A percentile compares a stretch with the other conserved stretches of the same genome.
phyloP scores from a whole-genome alignment of 2,888 invertebrate species.

The Deilephila porcellus region DNA sequence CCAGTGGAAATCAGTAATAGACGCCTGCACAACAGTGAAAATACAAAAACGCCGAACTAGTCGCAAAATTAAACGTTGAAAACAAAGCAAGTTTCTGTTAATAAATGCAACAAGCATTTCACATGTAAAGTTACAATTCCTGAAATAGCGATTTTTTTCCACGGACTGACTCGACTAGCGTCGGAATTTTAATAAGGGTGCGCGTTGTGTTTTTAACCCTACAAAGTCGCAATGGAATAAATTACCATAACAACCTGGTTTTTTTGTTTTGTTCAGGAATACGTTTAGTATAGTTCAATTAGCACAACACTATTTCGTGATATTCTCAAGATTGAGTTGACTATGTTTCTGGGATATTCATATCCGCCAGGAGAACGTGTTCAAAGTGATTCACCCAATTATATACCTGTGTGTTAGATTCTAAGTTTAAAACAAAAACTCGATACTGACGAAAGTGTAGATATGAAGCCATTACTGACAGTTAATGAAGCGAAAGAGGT shows the following conservation, averaged over 20 bases:
- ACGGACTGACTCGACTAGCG: background rate
- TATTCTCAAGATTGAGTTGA: too few relatives aligned
- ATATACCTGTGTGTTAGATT: too few relatives aligned
- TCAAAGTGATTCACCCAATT: too few relatives aligned
- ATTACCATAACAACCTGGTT: background rate
- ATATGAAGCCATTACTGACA: too few relatives aligned
- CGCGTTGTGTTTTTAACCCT: background rate
- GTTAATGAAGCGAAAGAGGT: too few relatives aligned
- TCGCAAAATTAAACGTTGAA: background rate
- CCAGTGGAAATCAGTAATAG: background rate
- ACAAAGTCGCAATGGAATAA: background rate
- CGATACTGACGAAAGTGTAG: too few relatives aligned
- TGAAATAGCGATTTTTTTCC: background rate
- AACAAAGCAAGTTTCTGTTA: background rate
- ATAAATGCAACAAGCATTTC: constrained; percentile 2
- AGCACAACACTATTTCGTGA: too few relatives aligned
- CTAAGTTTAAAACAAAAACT: too few relatives aligned
- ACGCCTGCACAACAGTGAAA: background rate
- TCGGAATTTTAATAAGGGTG: background rate
- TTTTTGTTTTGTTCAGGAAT: background rate
- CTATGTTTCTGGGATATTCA: too few relatives aligned
- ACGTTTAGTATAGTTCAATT: too few relatives aligned
- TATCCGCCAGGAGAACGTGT: too few relatives aligned
- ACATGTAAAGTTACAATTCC: background rate
- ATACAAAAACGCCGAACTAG: background rate